These are phyloP conservation scores for Emydoidea blandingii DNA, from an alignment of 2,797 vertebrate genomes.

Conservation along the genomic window DNA sequence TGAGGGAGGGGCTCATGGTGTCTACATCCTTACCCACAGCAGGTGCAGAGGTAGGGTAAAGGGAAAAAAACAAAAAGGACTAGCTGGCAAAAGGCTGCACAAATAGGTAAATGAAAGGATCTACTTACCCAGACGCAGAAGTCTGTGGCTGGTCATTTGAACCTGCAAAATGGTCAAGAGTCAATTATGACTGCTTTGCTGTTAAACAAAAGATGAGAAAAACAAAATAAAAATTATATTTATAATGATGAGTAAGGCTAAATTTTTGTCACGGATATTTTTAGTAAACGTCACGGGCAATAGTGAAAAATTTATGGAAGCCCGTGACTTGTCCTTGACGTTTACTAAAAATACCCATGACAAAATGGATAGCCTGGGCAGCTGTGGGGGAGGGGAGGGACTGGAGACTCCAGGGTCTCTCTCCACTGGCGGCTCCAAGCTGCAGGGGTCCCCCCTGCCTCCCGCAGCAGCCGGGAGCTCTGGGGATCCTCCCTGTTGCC, in stretches of 20 bases:
- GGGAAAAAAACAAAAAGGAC: background rate
- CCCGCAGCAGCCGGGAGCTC: rapidly evolving
- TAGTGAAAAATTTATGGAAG: too few species aligned
- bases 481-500: too few species aligned
- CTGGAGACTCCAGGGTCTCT: too few species aligned
- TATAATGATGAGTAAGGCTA: background rate
- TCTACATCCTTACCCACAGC: background rate
- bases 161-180: constrained; percentile 67
- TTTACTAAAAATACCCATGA: too few species aligned
- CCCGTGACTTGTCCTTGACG: too few species aligned
- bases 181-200: background rate
- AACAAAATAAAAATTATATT: background rate
- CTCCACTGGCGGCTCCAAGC: too few species aligned
- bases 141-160: constrained; percentile 46
- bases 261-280: too few species aligned
- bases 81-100: rapidly evolving
- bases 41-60: background rate
- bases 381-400: too few species aligned
- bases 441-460: too few species aligned
- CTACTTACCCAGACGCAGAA: constrained; percentile 53
- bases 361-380: too few species aligned
- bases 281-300: too few species aligned
- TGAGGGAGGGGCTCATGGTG: background rate
- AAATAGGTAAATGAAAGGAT: rapidly evolving
- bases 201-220: background rate